These are phyloP conservation scores for Drosophila lacicola DNA, from an alignment of 2,888 invertebrate species.

Conservation along the genomic window DNA sequence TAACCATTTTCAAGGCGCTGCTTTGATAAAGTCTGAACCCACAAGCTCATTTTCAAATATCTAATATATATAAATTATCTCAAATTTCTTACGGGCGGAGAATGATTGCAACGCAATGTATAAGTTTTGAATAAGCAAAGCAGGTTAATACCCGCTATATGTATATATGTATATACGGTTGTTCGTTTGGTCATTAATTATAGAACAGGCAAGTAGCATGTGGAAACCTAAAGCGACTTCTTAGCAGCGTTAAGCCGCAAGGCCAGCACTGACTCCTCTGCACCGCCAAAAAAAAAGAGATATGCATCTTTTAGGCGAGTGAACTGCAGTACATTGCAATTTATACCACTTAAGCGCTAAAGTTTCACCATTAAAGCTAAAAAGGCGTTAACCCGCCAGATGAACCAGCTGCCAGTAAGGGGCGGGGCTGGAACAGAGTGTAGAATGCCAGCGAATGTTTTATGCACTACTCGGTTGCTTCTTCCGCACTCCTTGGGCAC, in stretches of 20 bases:
- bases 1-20: too few relatives aligned
- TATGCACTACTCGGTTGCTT: slow-evolving; percentile 49
- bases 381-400: slow-evolving; percentile 67
- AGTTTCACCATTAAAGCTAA: slow-evolving; percentile 73
- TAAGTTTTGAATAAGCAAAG: too few relatives aligned
- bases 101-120: too few relatives aligned
- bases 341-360: slow-evolving; percentile 76
- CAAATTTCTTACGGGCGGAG: too few relatives aligned
- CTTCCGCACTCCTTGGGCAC: slow-evolving; percentile 16
- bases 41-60: too few relatives aligned
- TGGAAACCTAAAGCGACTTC: slow-evolving; percentile 19
- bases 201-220: slow-evolving; percentile 19
- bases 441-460: slow-evolving; percentile 62
- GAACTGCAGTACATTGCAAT: slow-evolving; percentile 61
- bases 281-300: slow-evolving; percentile 34
- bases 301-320: slow-evolving; percentile 55
- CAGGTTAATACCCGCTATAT: slow-evolving; percentile 7
- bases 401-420: slow-evolving; percentile 17
- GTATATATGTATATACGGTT: neutral
- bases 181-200: slow-evolving; percentile 41
- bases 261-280: slow-evolving; percentile 9
- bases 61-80: too few relatives aligned
- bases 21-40: too few relatives aligned
- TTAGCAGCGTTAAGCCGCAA: slow-evolving; percentile 14
- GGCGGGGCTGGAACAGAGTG: slow-evolving; percentile 20